Evolutionary conservation across 2,888 invertebrate species (phyloP), one percentile per base, ranked within the genome.

Genomic region (Harpagoxenus sublaevis): DNA sequence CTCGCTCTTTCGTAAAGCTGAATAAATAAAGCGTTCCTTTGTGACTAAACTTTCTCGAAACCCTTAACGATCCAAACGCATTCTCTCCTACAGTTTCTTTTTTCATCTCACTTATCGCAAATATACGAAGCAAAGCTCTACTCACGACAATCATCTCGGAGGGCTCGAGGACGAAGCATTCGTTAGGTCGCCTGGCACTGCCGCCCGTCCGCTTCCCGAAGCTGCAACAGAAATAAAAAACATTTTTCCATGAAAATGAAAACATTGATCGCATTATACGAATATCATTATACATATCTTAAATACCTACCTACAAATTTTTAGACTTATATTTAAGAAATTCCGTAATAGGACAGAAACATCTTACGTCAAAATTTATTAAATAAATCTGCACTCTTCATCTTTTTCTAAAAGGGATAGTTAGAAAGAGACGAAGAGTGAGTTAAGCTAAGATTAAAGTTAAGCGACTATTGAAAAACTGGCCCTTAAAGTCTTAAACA

Each of bases 61-160:
- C 3, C 2, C 12, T 62, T 63, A 48, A 57, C n/a, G 15, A 78
- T 55, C 39, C n/a, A 28, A 39, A 15, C 18, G 1, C 53, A 9
- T 42, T 39, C 31, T 31, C 39, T 53, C 6, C 42, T 6, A n/a
- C 1, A 8, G n/a, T 53, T 66, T 53, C 55, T 55, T 53, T 15
- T 28, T 8, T 18, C 15, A 15, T 5, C 23, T 63, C 39, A 66
- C 2, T 77, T 45, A 18, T 48, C 45, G 48, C 42, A 9, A 51
- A 39, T 39, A 39, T 39, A 42, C 2, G 18, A 75, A 57, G 39
- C 4, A 35, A 57, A 83, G 0, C 51, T 60, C 42, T 89, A 97
- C 97, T 97, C 95, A 98, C 98, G 95, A 97, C 97, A 94, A 98
- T 97, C 97, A 98, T 97, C 96, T 98, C 98, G 92, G 98, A 98